These are phyloP conservation scores for Mesaphorura yosii DNA, from an alignment of 1,140 invertebrate genomes.

Conservation along the genomic window DNA sequence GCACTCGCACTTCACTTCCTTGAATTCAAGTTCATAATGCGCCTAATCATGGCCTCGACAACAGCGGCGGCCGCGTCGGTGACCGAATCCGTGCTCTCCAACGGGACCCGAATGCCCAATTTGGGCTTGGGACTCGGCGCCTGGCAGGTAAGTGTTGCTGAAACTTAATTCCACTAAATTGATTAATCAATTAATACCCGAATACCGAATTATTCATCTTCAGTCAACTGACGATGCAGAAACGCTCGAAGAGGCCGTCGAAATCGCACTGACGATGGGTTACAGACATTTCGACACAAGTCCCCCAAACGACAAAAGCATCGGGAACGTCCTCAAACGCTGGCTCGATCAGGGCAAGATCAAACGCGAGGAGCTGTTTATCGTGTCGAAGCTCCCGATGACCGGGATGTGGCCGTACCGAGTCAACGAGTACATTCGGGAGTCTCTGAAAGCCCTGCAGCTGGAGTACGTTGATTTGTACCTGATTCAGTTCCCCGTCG, in stretches of 20 bases:
- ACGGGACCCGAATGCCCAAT: background rate
- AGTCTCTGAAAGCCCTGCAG: conserved; percentile 58
- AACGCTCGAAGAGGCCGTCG: conserved; percentile 30
- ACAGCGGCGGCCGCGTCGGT: too few species aligned
- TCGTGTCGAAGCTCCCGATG: conserved; percentile 37
- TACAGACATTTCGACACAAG: conserved; percentile 29
- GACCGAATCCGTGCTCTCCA: too few species aligned
- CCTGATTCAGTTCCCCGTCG: conserved; percentile 37
- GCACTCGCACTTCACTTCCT: too few species aligned
- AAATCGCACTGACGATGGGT: conserved; percentile 33
- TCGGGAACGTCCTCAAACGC: conserved; percentile 35
- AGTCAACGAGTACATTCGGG: conserved; percentile 57
- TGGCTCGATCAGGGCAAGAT: conserved; percentile 33
- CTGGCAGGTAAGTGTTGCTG: conserved; percentile 5
- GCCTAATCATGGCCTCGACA: too few species aligned
- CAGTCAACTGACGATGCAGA: conserved; percentile 30
- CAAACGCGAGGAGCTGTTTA: conserved; percentile 37
- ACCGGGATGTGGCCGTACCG: conserved; percentile 43
- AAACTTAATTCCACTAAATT: background rate
- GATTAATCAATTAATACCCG: background rate
- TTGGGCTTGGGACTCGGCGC: conserved; percentile 7
- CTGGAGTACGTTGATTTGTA: conserved; percentile 71
- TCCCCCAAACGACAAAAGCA: conserved; percentile 6
- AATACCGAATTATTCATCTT: background rate
- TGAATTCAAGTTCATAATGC: too few species aligned